phyloP scores from a whole-genome alignment of 2,113 vertebrate species.

The Psettodes erumei region DNA sequence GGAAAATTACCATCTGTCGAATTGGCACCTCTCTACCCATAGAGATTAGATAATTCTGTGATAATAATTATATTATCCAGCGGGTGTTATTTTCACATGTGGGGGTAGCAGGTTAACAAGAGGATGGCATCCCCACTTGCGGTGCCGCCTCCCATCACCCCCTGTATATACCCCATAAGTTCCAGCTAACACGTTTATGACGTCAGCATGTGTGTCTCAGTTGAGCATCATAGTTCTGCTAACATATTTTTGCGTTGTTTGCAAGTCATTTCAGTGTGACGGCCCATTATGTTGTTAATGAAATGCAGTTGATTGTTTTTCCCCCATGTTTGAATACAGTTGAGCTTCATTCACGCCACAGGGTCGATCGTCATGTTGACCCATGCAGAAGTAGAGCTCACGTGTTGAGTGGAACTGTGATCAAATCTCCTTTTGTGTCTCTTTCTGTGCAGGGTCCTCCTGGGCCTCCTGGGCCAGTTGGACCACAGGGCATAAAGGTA shows the following conservation, averaged over 20 bases:
- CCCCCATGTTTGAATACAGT: background rate
- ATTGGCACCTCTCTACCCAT: too few species aligned
- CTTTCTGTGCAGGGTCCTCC: slow-evolving; percentile 75
- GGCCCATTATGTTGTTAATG: background rate
- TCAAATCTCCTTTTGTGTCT: background rate
- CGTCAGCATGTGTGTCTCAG: slow-evolving; percentile 53
- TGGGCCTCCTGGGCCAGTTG: slow-evolving; percentile 92
- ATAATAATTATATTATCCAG: too few species aligned
- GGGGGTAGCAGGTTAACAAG: too few species aligned
- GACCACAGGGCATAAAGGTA: slow-evolving; percentile 93
- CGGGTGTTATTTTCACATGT: too few species aligned
- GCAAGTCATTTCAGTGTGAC: slow-evolving; percentile 19
- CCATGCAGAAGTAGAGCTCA: background rate
- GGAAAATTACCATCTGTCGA: too few species aligned
- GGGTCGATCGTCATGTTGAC: background rate
- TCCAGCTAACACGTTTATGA: slow-evolving; percentile 33
- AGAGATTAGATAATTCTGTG: too few species aligned
- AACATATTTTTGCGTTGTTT: slow-evolving; percentile 30
- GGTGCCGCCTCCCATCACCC: too few species aligned
- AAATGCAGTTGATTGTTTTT: background rate
- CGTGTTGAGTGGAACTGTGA: background rate
- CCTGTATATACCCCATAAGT: too few species aligned
- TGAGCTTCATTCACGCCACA: background rate
- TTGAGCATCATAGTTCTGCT: slow-evolving; percentile 30
- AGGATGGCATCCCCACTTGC: too few species aligned